Evolutionary conservation across 2,888 invertebrate species (phyloP).

Genomic region (Drosophila paucipuncta): DNA sequence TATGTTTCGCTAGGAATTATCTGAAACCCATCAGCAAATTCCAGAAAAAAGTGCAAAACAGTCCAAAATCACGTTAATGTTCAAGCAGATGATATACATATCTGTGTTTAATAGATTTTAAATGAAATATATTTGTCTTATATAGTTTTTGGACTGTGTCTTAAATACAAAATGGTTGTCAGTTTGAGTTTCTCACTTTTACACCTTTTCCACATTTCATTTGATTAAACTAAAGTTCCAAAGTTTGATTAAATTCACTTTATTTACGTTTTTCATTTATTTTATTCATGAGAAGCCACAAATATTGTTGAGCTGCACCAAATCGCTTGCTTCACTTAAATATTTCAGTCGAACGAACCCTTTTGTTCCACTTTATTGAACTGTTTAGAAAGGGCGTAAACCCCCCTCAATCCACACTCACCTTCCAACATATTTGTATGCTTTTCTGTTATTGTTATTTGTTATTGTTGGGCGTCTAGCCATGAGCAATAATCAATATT

Average conservation of each 20-base stretch:
- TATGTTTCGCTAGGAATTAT: slow-evolving; percentile 18
- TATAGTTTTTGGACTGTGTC: not conserved
- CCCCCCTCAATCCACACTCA: not conserved
- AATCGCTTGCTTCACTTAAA: slow-evolving; percentile 23
- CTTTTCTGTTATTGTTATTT: slow-evolving; percentile 45
- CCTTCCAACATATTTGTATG: slow-evolving; percentile 1
- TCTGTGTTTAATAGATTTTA: not conserved
- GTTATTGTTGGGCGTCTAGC: slow-evolving; percentile 58
- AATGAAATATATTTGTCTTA: not conserved
- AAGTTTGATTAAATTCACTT: slow-evolving; percentile 22
- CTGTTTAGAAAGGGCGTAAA: slow-evolving; percentile 5
- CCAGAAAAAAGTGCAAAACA: not conserved
- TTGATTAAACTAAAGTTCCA: slow-evolving; percentile 38
- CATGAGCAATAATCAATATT: slow-evolving; percentile 68
- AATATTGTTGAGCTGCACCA: slow-evolving; percentile 4
- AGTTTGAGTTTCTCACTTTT: not conserved
- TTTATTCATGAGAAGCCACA: slow-evolving; percentile 38
- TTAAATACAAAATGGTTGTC: not conserved
- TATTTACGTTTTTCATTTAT: slow-evolving; percentile 23
- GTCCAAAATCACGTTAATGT: not conserved
- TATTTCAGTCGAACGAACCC: slow-evolving; percentile 30
- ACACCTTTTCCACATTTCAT: slow-evolving; percentile 17
- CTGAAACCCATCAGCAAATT: slow-evolving; percentile 38
- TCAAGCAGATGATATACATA: not conserved
- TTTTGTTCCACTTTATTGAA: slow-evolving; percentile 39